Evolutionary conservation across 2,113 vertebrate species (phyloP), one percentile per base, ranked within the genome.

Genomic region (Ramphastos sulfuratus): DNA sequence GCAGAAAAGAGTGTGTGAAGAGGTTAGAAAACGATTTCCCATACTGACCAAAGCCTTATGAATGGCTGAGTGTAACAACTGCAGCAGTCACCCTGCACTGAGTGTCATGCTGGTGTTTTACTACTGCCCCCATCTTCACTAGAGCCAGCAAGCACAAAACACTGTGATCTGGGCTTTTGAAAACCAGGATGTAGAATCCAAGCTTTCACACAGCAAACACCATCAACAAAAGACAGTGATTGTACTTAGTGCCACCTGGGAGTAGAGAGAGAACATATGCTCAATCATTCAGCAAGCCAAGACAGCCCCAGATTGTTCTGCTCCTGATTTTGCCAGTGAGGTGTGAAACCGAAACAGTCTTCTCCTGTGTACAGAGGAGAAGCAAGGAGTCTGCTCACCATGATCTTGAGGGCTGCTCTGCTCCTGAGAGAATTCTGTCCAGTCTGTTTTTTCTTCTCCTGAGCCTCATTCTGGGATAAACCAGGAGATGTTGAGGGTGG

Each of bases 171-270:
- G 56, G 10, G n/a, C 30, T 77, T 94, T 81, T 85, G 54, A 96
- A 94, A 93, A 73, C 28, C 72, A 74, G 75, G 87, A 94, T 88
- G 79, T 71, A 69, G 82, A 86, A 74, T 65, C 85, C n/a, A 71
- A 3, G 87, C 65, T 39, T 92, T 80, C 70, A 64, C 61, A 93
- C 72, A 69, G 50, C 69, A 93, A 89, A 88, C 56, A 64, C 33
- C 6, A 4, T 35, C 54, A 87, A 69, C 39, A 79, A 81, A 87
- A 91, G 56, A 46, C 21, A 75, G 39, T n/a, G 60, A 85, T 85
- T 92, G 58, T 89, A n/a, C 48, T 94, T 90, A 60, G 28, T 2
- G 7, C 44, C 80, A 88, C 87, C 69, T 83, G 85, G 89, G 91
- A 92, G 39, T 42, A 87, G 72, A 71, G 54, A 30, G 18, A 35